Evolutionary conservation across 2,888 invertebrate species (phyloP).

Genomic region (Druceiella hillmani): DNA sequence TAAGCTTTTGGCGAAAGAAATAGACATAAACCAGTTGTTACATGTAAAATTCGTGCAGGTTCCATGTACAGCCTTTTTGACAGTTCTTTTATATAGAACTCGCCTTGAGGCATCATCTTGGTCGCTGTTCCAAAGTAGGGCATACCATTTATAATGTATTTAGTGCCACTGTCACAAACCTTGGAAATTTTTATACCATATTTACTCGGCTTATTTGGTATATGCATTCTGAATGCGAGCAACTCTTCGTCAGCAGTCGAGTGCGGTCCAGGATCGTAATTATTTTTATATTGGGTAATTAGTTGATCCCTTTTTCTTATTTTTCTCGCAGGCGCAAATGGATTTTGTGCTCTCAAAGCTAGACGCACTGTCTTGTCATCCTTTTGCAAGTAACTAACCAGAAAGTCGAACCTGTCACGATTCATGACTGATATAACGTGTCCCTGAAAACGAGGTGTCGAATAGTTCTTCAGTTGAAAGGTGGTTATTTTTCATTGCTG

Average conservation of each 20-base stretch:
- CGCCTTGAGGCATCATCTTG: slow-evolving; percentile 16
- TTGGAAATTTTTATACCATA: slow-evolving; percentile 31
- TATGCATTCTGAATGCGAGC: slow-evolving; percentile 19
- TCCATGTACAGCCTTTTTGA: slow-evolving; percentile 24
- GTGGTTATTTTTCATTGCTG: slow-evolving; percentile 25
- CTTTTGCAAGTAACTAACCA: no score
- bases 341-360: slow-evolving; percentile 12
- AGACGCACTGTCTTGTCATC: slow-evolving; percentile 18
- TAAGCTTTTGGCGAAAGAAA: no score
- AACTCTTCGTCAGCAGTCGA: slow-evolving; percentile 20
- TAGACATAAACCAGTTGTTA: no score
- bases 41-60: slow-evolving; percentile 23
- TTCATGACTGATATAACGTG: slow-evolving; percentile 21
- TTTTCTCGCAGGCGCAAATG: slow-evolving; percentile 24
- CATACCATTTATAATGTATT: slow-evolving; percentile 29
- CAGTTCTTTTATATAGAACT: slow-evolving; percentile 22
- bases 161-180: slow-evolving; percentile 29
- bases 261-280: slow-evolving; percentile 5
- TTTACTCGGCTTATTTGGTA: slow-evolving; percentile 19
- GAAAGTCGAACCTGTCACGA: slow-evolving; percentile 21
- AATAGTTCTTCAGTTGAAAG: slow-evolving; percentile 23
- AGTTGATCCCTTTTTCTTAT: slow-evolving; percentile 19
- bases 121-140: slow-evolving; percentile 29
- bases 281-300: slow-evolving; percentile 7
- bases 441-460: slow-evolving; percentile 18